Conservation (phyloP, 2,888 invertebrate genomes). For the Allacma fusca region DNA sequence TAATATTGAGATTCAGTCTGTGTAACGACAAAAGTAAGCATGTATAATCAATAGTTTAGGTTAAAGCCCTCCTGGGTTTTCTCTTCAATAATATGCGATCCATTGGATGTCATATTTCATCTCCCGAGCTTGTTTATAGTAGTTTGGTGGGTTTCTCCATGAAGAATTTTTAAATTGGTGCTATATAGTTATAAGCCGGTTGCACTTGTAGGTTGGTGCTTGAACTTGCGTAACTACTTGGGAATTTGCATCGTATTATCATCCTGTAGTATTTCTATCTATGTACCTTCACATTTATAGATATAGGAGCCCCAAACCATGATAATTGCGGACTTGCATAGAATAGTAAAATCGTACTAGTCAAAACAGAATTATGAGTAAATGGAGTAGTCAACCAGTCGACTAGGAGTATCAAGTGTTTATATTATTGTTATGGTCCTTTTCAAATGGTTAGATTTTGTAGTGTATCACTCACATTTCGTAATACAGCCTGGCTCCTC, state of each 20-base stretch:
- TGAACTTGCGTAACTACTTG: too few species aligned
- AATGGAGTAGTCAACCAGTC: constrained; percentile 6
- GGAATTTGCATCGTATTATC: too few species aligned
- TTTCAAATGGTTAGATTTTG: not conserved
- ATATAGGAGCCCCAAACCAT: too few species aligned
- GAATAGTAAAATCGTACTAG: not conserved
- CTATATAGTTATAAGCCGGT: not conserved
- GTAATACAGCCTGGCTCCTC: too few species aligned
- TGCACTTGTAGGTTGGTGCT: too few species aligned
- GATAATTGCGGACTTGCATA: too few species aligned
- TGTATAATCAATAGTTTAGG: constrained; percentile 15
- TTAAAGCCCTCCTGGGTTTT: constrained; percentile 36
- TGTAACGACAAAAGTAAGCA: not conserved
- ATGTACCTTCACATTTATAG: too few species aligned
- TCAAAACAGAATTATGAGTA: constrained; percentile 7
- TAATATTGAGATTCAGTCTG: not conserved
- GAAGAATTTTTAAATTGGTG: constrained; percentile 24
- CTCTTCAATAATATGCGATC: not conserved
- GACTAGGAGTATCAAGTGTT: not conserved
- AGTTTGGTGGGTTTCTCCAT: constrained; percentile 28
- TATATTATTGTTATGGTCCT: not conserved
- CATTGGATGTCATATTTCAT: not conserved
- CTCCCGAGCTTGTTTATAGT: not conserved
- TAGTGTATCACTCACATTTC: too few species aligned
- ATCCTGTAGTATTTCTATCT: too few species aligned